Evolutionary conservation across 2,888 invertebrate genomes (phyloP), one percentile per base, ranked within the genome.

Genomic region (Antitype chi): DNA sequence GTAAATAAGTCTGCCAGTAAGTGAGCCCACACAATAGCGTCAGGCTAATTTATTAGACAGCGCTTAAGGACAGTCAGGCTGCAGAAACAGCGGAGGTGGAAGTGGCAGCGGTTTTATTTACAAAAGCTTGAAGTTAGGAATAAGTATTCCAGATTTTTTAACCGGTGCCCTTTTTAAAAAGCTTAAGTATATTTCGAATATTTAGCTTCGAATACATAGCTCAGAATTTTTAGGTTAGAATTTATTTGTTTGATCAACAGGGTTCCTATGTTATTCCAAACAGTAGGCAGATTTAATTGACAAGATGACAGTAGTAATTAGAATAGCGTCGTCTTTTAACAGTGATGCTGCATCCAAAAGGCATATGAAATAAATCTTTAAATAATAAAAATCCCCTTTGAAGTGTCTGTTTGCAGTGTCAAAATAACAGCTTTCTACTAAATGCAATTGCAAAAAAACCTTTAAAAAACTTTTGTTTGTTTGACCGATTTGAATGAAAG

Each of bases 1-100:
- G 94, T 95, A 94, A 95, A 95, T 95, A 95, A 95, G 93, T 94
- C 93, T 93, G 92, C 93, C 93, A 92, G 91, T 92, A 94, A 95
- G 94, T 94, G 94, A 94, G 92, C 93, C 94, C 93, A 92, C 94
- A 95, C 94, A 95, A 95, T 95, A 93, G 94, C 92, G 89, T 78
- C 79, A 86, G 87, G 91, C 94, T 94, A 94, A 95, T 95, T 96
- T 95, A 95, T 95, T 94, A 93, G 93, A 92, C 92, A 92, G 90
- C 90, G 92, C 93, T 94, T 94, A 93, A 91, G 91, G 91, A 90
- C 87, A 84, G 89, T 87, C 63, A 64, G 90, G 94, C 90, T 71
- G 80, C 5, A 25, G 80, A 87, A 87, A 9, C 17, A 71, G 91
- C 89, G 88, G 55, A 15, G 17, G 11, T 52, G 13, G 1, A n/a